Percentiles rank a stretch among this genome's conserved stretches.
phyloP scores from a whole-genome alignment of 2,797 vertebrate genomes.

The Melanotaenia maccullochi region DNA sequence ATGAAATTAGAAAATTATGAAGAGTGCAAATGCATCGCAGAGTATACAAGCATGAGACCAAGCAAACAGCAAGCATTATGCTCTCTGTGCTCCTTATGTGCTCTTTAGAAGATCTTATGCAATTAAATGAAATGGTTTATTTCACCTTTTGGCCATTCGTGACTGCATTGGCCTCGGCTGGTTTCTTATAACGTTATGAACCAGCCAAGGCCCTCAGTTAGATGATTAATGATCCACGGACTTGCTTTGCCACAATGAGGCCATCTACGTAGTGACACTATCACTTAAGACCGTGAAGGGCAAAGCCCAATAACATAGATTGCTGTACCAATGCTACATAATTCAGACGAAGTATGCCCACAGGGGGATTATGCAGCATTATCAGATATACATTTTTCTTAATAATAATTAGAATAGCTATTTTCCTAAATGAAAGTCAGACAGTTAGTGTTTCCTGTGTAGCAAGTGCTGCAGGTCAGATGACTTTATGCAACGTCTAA shows the following conservation, averaged over 20 bases:
- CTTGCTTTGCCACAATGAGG: constrained; percentile 61
- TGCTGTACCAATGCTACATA: constrained; percentile 8
- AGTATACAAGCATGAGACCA: constrained; percentile 4
- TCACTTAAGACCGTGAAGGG: constrained; percentile 67
- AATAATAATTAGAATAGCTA: too few relatives aligned
- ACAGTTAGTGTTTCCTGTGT: too few relatives aligned
- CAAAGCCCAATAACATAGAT: constrained; percentile 41
- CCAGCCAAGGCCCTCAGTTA: constrained; percentile 60
- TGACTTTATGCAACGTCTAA: neutral
- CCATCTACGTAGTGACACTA: constrained; percentile 55
- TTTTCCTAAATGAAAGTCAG: too few relatives aligned
- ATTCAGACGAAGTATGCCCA: neutral
- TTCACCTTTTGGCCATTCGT: constrained; percentile 34
- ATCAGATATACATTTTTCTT: too few relatives aligned
- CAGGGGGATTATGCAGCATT: too few relatives aligned
- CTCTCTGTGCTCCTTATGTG: neutral
- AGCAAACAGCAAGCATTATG: constrained; percentile 15
- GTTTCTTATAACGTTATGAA: constrained; percentile 56
- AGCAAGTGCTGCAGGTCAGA: too few relatives aligned
- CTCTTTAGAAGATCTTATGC: constrained; percentile 8
- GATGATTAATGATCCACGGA: constrained; percentile 65
- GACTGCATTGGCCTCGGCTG: constrained; percentile 33
- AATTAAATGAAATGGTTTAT: constrained; percentile 36
- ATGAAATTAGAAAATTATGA: constrained; percentile 25
- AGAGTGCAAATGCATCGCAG: constrained; percentile 21